These are phyloP conservation scores for Cylindroiulus punctatus DNA, from an alignment of 2,888 invertebrate genomes.

Conservation along the genomic window DNA sequence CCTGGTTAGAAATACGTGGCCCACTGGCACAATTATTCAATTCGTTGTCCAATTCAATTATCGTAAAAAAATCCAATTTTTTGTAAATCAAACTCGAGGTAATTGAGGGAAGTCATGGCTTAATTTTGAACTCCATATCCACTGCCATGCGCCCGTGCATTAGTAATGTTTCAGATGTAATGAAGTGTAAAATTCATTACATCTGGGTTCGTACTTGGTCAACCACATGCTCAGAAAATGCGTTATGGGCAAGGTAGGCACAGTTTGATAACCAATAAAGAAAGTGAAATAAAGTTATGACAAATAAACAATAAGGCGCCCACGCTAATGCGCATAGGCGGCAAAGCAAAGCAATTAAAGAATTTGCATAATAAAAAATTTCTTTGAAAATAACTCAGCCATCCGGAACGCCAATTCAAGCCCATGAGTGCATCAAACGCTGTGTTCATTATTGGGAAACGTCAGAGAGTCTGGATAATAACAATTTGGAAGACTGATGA, in stretches of 20 bases:
- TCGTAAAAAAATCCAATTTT: background rate
- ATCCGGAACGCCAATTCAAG: background rate
- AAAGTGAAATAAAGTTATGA: background rate
- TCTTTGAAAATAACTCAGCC: background rate
- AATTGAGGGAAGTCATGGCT: background rate
- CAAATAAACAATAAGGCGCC: background rate
- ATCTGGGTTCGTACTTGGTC: no score
- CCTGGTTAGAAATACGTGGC: conserved; percentile 17
- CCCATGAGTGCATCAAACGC: background rate
- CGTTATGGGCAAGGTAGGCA: background rate
- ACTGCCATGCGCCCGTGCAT: background rate
- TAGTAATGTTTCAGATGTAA: background rate
- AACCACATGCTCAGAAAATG: background rate
- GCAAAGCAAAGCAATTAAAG: background rate
- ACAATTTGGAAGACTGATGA: background rate
- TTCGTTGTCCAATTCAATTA: background rate
- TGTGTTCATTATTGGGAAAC: background rate
- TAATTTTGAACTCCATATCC: background rate
- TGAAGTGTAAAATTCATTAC: background rate
- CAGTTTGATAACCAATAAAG: background rate
- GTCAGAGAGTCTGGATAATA: background rate
- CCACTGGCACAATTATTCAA: conserved; percentile 6
- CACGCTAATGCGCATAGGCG: background rate
- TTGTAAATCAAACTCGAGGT: background rate
- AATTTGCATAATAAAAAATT: background rate